Percentiles rank a stretch among this genome's conserved stretches.
phyloP scores from a whole-genome alignment of 2,113 vertebrate genomes.

The Seriola quinqueradiata region DNA sequence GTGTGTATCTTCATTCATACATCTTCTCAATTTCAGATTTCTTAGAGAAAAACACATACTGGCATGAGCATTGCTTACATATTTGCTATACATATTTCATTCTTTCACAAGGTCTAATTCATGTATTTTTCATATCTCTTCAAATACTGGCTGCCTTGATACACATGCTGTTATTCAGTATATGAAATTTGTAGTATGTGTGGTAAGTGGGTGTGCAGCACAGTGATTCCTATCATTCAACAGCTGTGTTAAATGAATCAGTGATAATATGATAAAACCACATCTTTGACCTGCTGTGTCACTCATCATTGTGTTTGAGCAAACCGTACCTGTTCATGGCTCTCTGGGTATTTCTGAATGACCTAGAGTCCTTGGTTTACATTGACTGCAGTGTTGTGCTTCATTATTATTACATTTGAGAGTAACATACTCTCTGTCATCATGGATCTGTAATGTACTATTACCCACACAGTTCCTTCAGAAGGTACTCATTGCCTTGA shows the following conservation, averaged over 20 bases:
- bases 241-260: background rate
- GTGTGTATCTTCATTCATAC: background rate
- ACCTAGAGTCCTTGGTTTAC: slow-evolving; percentile 35
- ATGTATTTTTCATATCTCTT: slow-evolving; percentile 39
- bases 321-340: background rate
- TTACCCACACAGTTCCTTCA: slow-evolving; percentile 48
- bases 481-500: slow-evolving; percentile 45
- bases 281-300: background rate
- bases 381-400: slow-evolving; percentile 8
- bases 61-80: background rate
- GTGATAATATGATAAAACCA: slow-evolving; percentile 22
- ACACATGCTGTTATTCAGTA: background rate
- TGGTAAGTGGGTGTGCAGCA: background rate
- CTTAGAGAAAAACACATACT: slow-evolving; percentile 1
- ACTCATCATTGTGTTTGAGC: slow-evolving; percentile 12
- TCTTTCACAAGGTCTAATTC: background rate
- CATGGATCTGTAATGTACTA: slow-evolving; percentile 43
- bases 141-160: background rate
- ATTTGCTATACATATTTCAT: slow-evolving; percentile 41
- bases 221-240: slow-evolving; percentile 4
- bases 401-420: slow-evolving; percentile 50
- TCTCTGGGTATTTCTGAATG: slow-evolving; percentile 19
- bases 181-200: slow-evolving; percentile 5
- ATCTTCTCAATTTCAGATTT: background rate
- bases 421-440: slow-evolving; percentile 42